Conservation (phyloP, 2,113 vertebrate genomes). For the Haemorhous mexicanus region DNA sequence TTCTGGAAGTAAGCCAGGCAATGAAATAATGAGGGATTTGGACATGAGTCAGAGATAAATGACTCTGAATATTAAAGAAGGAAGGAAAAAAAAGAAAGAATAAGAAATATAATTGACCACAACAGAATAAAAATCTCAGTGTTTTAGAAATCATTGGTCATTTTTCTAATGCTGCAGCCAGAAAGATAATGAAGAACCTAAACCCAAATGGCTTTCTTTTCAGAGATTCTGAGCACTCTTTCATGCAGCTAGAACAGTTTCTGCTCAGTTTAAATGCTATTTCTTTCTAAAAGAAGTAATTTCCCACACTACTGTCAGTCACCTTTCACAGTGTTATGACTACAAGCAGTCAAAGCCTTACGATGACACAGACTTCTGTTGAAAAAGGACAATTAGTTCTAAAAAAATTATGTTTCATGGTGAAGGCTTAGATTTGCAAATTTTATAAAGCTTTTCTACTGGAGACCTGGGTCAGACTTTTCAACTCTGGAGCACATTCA, state of each 20-base stretch:
- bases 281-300: background rate
- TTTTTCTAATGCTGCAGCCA: background rate
- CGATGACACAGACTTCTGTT: background rate
- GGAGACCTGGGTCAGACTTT: background rate
- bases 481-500: background rate
- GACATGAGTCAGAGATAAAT: background rate
- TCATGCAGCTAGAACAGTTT: background rate
- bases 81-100: background rate
- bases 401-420: background rate
- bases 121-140: background rate
- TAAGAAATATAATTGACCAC: background rate
- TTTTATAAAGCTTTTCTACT: background rate
- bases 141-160: background rate
- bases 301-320: background rate
- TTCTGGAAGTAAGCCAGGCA: conserved; percentile 10
- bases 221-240: background rate
- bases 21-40: conserved; percentile 23
- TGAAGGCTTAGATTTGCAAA: background rate
- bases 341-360: conserved; percentile 6
- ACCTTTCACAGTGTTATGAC: background rate
- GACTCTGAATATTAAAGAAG: background rate
- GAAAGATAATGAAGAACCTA: background rate
- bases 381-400: background rate
- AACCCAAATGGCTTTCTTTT: background rate
- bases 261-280: background rate